Percentiles rank a stretch among this genome's conserved stretches.
Conservation (phyloP, 2,797 vertebrate species). For the Phaenicophaeus curvirostris region DNA sequence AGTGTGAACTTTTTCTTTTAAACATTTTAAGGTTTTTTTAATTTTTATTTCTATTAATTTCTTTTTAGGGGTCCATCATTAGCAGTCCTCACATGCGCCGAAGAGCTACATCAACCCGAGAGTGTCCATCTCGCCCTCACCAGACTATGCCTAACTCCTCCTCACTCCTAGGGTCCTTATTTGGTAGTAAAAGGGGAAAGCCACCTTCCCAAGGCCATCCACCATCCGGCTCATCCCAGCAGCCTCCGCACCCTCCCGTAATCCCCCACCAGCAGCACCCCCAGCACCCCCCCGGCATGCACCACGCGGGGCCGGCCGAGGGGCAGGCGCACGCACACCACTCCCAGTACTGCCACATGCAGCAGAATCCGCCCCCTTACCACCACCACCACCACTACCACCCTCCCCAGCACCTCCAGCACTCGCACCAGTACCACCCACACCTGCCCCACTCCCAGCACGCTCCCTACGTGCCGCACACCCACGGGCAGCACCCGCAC, state of each 20-base stretch:
- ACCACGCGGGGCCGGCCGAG: constrained; percentile 82
- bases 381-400: constrained; percentile 96
- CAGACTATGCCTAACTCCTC: constrained; percentile 91
- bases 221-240: constrained; percentile 72
- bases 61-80: constrained; percentile 98
- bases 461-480: constrained; percentile 71
- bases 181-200: constrained; percentile 89
- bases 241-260: constrained; percentile 75
- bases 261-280: constrained; percentile 82
- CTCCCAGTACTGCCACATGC: constrained; percentile 85
- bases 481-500: constrained; percentile 77
- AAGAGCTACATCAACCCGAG: constrained; percentile 89
- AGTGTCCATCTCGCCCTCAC: constrained; percentile 90
- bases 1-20: constrained; percentile 65
- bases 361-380: constrained; percentile 92
- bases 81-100: constrained; percentile 95
- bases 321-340: constrained; percentile 82
- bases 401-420: constrained; percentile 88
- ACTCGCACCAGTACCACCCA: constrained; percentile 84
- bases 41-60: constrained; percentile 83
- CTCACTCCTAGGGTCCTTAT: constrained; percentile 92
- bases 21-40: constrained; percentile 76
- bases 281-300: constrained; percentile 79
- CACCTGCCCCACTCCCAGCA: constrained; percentile 75
- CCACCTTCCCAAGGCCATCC: constrained; percentile 85